Evolutionary conservation across 2,113 vertebrate genomes (phyloP), one percentile per base, ranked within the genome.

Genomic region (Alces alces): DNA sequence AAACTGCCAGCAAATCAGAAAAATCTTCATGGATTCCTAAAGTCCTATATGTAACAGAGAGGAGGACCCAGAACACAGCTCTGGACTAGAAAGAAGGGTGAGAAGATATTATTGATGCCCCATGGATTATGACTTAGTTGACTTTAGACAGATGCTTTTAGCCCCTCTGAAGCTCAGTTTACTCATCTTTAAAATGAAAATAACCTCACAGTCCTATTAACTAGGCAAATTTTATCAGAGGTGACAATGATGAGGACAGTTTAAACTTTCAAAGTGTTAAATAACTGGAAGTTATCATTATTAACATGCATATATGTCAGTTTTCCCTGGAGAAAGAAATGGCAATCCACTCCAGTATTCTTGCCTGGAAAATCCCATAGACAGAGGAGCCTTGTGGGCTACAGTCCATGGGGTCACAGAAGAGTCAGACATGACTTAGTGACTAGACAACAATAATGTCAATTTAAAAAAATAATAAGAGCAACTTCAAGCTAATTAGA

Each of bases 1-100:
- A 97, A 96, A 14, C 91, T 97, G 30, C 11, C 76, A 88, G 16
- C 83, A 97, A 96, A 89, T 91, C 70, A 89, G 54, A 30, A 96
- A 96, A 96, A 94, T 96, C 55, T 91, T 16, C 17, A 50, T 73
- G n/a, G 17, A 86, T 86, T 91, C 90, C 70, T 94, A 9, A 91
- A 96, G 57, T 61, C 47, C 33, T 86, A 39, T 78, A 47, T 61
- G 21, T 88, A 25, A 23, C n/a, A 91, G 2, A 50, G 43, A 91
- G 11, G 12, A 88, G 66, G 66, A 85, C 21, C 57, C 13, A 43
- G 83, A 92, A 91, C 14, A 78, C 25, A 93, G n/a, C 4, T 93
- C 17, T 86, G 27, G 9, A 23, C 28, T 73, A 73, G 25, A 36
- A 95, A 92, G 50, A 91, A 93, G 16, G 95, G 0, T 23, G 64